A percentile compares a stretch with the other conserved stretches of the same genome.
Conservation (phyloP, 2,888 invertebrate species). For the Sussaba pulchella region DNA sequence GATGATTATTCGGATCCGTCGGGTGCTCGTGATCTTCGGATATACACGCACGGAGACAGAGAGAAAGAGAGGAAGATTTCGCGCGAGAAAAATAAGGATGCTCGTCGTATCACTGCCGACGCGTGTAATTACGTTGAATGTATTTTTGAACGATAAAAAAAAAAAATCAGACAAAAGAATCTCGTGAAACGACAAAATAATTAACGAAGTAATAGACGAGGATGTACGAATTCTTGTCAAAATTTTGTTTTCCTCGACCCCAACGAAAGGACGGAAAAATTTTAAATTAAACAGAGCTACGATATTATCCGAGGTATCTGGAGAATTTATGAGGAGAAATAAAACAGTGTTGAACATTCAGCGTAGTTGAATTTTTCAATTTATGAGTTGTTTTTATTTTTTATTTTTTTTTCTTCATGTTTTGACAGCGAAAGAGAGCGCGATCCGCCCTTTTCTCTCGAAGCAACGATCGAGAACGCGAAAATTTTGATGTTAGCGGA, state of each 20-base stretch:
- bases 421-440: conserved; percentile 21
- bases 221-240: too few species aligned
- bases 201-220: conserved; percentile 50
- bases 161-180: conserved; percentile 16
- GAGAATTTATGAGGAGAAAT: conserved; percentile 45
- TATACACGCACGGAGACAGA: conserved; percentile 9
- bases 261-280: conserved; percentile 13
- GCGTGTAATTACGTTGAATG: conserved; percentile 29
- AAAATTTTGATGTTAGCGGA: not conserved
- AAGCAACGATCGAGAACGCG: conserved; percentile 23
- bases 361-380: conserved; percentile 44
- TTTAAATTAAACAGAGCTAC: conserved; percentile 9
- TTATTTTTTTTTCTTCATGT: conserved; percentile 42
- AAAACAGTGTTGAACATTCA: conserved; percentile 54
- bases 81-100: conserved; percentile 6
- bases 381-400: conserved; percentile 53
- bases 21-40: conserved; percentile 22
- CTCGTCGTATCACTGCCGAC: conserved; percentile 38
- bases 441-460: conserved; percentile 23
- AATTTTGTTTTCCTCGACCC: conserved; percentile 44
- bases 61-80: conserved; percentile 1
- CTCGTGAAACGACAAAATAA: conserved; percentile 24
- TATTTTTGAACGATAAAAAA: conserved; percentile 42
- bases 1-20: conserved; percentile 31
- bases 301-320: conserved; percentile 41